Evolutionary conservation across 2,888 invertebrate species (phyloP), one percentile per base, ranked within the genome.

Genomic region (Chrysomela aeneicollis): DNA sequence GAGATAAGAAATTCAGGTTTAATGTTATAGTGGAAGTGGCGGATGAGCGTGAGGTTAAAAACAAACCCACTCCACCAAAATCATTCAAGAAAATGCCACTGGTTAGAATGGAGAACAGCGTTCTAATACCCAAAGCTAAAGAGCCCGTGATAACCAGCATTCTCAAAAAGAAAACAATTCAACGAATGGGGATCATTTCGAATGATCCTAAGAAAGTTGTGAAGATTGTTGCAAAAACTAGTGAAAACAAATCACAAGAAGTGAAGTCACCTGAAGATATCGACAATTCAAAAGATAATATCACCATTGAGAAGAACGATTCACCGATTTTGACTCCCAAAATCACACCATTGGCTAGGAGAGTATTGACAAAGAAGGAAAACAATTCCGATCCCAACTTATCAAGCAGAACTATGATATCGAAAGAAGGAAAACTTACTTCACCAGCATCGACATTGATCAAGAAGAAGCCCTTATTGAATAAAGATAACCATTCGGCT

Each of bases 1-100:
- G 72, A 21, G 71, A 73, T 8, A 81, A 79, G 54, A 81, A 79
- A 65, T 79, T 81, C 35, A 81, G 79, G 63, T 79, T 80, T 52
- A 81, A 82, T 69, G 80, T 82, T n/a, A 78, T 75, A n/a, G 80
- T 82, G 10, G 78, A 80, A 63, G 75, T 77, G 19, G 70, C 71
- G 53, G 69, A 71, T 32, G 60, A 55, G 18, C 42, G 37, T 12
- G 26, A 18, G 0, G 49, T 55, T 26, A 47, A 52, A 2, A 47
- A 54, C 1, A 53, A 32, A 17, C 15, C 9, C 17, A 8, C 37
- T 6, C 37, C 9, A n/a, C 35, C 5, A 19, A 32, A 22, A 21
- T 5, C 46, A 17, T 26, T 12, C 2, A 42, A 53, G 19, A 63
- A 54, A 54, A 32, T 57, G 15, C 22, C 26, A 6, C 32, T 58